phyloP scores from a whole-genome alignment of 1,140 invertebrate genomes.

The Drosophila asahinai region DNA sequence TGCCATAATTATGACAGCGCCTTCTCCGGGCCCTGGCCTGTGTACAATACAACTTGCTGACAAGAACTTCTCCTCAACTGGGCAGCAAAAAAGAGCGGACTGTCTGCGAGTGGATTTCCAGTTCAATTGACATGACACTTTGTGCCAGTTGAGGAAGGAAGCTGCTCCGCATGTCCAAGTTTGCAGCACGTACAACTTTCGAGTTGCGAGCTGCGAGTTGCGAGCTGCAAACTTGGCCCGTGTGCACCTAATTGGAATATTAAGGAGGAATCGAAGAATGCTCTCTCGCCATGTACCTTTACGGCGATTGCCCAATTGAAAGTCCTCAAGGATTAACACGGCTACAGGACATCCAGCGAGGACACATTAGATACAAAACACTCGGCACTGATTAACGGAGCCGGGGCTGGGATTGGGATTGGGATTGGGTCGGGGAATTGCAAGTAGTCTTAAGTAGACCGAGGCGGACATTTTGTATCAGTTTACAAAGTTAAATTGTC shows the following conservation, averaged over 20 bases:
- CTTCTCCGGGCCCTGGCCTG: constrained; percentile 1
- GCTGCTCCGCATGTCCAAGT: constrained; percentile 66
- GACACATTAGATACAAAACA: constrained; percentile 63
- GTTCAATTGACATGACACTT: constrained; percentile 82
- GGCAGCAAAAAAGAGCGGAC: constrained; percentile 8
- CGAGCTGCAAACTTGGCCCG: constrained; percentile 51
- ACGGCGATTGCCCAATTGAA: constrained; percentile 29
- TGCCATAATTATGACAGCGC: constrained; percentile 55
- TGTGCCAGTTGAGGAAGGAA: constrained; percentile 70
- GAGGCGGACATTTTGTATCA: constrained; percentile 80
- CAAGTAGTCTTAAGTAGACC: constrained; percentile 70
- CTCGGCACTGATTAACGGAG: constrained; percentile 69
- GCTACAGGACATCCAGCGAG: constrained; percentile 33
- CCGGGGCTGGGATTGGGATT: constrained; percentile 3
- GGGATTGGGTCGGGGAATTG: constrained; percentile 15
- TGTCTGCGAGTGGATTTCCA: constrained; percentile 66
- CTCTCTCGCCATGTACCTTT: constrained; percentile 10
- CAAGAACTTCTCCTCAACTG: constrained; percentile 24
- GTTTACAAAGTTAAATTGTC: constrained; percentile 84
- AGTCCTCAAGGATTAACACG: constrained; percentile 31
- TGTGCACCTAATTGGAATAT: constrained; percentile 72
- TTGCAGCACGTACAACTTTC: constrained; percentile 63
- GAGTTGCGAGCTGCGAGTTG: constrained; percentile 45
- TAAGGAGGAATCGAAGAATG: constrained; percentile 44
- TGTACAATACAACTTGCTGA: constrained; percentile 32